These are phyloP conservation scores for Blennius ocellaris DNA, from an alignment of 2,113 vertebrate genomes.

Conservation along the genomic window DNA sequence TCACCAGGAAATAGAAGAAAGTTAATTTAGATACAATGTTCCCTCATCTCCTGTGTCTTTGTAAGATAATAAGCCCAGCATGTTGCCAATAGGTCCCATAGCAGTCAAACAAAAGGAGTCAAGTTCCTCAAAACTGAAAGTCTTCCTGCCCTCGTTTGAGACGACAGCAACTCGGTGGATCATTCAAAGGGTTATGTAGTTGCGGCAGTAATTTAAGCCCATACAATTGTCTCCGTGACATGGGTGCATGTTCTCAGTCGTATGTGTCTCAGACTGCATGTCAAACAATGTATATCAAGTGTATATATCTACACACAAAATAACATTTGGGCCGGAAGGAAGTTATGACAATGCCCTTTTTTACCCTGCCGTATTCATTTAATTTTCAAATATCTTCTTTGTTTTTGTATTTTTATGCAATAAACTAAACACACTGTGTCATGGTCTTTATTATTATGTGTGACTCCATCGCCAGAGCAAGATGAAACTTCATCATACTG, in stretches of 20 bases:
- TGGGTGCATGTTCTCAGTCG: slow-evolving; percentile 10
- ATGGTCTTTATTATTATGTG: background rate
- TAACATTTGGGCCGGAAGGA: background rate
- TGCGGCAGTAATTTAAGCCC: slow-evolving; percentile 71
- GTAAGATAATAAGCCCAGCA: slow-evolving; percentile 96
- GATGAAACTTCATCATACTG: slow-evolving; percentile 55
- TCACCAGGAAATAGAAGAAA: slow-evolving; percentile 94
- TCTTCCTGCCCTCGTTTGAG: slow-evolving; percentile 88
- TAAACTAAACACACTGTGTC: background rate
- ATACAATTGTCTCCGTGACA: slow-evolving; percentile 9
- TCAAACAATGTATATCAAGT: background rate
- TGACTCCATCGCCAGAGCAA: background rate
- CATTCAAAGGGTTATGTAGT: slow-evolving; percentile 84
- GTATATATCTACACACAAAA: background rate
- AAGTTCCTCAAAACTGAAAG: slow-evolving; percentile 93
- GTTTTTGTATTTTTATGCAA: background rate
- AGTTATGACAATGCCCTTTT: background rate
- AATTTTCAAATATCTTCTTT: background rate
- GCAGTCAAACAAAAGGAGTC: slow-evolving; percentile 98
- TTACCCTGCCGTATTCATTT: slow-evolving; percentile 6
- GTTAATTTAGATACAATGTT: slow-evolving; percentile 99
- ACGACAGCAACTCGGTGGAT: slow-evolving; percentile 83
- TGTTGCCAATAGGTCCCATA: slow-evolving; percentile 96
- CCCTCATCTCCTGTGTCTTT: slow-evolving; percentile 90
- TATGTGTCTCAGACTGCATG: background rate